Base-by-base conservation (phyloP, 2,888 invertebrate species). In the Amphipoea lucens region DNA sequence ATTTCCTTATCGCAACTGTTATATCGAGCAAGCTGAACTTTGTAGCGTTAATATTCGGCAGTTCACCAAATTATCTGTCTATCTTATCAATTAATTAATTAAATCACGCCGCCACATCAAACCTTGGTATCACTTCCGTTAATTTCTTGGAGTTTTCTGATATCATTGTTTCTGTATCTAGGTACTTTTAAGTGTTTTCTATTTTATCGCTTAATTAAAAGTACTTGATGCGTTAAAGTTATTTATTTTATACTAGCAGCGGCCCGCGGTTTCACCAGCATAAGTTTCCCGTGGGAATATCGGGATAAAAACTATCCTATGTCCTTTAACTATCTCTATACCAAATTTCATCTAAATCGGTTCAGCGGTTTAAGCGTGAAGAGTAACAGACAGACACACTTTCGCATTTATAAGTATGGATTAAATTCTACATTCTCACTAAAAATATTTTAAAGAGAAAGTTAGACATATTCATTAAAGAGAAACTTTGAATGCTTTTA, bases 31-130 rank as follows among this genome's bases (percentile, higher is more conserved):
- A 51, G n/a, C 20, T 79, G 66, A 79, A 79, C 66, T 84, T 79
- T 68, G 62, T 57, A 51, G 45, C 68, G 23, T 12, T 48, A 20
- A 69, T 57, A n/a, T n/a, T 69, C 68, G 40, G 20, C 48, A 84
- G 57, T 79, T 79, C 14, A 79, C 40, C 5, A 60, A 65, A 70
- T 14, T 76, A n/a, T 67, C 51, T 76, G 40, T 54, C 29, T 79
- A 84, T 84, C 69, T 84, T 84, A 81, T 84, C 81, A 51, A 42
- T 84, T 48, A 79, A 40, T 68, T 80, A 78, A 70, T 60, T 60
- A 79, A 81, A 84, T 81, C 48, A 81, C 62, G 79, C 40, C 42
- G 65, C 79, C 42, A 70, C 20, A 69, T 65, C n/a, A 60, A 69
- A 84, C 36, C 23, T 40, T 70, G 57, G 65, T 42, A 84, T 65